Evolutionary conservation across 2,113 vertebrate species (phyloP).

Genomic region (Brevimyrus niger): DNA sequence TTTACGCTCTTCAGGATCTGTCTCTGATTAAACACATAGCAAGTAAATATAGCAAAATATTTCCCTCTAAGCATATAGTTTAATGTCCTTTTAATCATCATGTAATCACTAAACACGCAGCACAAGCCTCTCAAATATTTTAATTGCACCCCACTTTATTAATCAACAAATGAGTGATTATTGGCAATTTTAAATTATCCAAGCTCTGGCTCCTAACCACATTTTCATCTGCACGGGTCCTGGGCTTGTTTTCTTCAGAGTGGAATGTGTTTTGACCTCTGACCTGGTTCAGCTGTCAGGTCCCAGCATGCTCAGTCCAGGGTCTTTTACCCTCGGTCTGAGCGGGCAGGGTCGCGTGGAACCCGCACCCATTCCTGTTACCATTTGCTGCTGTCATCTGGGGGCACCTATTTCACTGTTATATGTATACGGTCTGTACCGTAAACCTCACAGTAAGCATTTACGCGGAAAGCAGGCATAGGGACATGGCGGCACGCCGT

Average conservation of each 20-base stretch:
- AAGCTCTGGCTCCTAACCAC: background rate
- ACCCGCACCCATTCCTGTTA: background rate
- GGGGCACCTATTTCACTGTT: background rate
- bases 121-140: background rate
- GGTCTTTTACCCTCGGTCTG: background rate
- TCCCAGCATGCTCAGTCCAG: background rate
- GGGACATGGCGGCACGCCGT: background rate
- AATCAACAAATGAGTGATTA: background rate
- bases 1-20: background rate
- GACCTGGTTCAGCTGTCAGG: slow-evolving; percentile 2
- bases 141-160: background rate
- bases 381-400: background rate
- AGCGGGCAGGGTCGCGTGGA: background rate
- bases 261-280: background rate
- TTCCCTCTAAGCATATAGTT: background rate
- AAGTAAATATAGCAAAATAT: background rate
- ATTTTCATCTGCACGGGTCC: background rate
- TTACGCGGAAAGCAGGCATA: background rate
- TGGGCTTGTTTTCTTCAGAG: background rate
- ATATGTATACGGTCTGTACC: too few species aligned
- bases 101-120: background rate
- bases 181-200: background rate
- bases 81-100: background rate
- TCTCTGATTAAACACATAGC: background rate
- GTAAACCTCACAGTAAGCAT: background rate